Conservation (phyloP, 1,140 invertebrate species). For the Parapsyche elsis region DNA sequence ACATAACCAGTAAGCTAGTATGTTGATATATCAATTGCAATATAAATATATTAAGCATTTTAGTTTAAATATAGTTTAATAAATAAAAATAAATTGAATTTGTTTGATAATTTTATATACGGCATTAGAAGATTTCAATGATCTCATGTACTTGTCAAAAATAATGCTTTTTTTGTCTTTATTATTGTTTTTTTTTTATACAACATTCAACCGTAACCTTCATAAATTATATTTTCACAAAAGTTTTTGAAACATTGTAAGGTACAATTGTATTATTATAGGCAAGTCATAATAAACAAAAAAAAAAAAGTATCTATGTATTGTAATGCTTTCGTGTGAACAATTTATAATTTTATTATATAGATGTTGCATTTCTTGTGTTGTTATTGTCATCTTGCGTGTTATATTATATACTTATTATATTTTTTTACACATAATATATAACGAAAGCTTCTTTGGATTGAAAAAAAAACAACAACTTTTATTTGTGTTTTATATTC, state of each 20-base stretch:
- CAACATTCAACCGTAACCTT: neutral
- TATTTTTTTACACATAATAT: slow-evolving; percentile 19
- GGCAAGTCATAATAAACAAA: slow-evolving; percentile 8
- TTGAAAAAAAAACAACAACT: neutral
- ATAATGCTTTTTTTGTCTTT: slow-evolving; percentile 46
- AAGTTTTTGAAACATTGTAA: neutral
- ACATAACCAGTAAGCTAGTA: slow-evolving; percentile 23
- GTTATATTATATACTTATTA: slow-evolving; percentile 14
- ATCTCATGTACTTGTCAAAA: slow-evolving; percentile 57
- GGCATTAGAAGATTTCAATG: slow-evolving; percentile 49
- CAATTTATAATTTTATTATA: slow-evolving; percentile 1
- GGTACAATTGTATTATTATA: neutral
- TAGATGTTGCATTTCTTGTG: slow-evolving; percentile 3
- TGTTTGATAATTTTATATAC: slow-evolving; percentile 50
- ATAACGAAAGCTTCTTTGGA: slow-evolving; percentile 10
- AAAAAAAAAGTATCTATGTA: neutral
- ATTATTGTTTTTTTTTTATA: slow-evolving; percentile 24
- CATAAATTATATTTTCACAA: neutral
- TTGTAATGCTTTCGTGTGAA: neutral
- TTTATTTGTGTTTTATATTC: slow-evolving; percentile 44
- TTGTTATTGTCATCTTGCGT: slow-evolving; percentile 1
- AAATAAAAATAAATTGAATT: slow-evolving; percentile 33
- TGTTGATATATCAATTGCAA: slow-evolving; percentile 42
- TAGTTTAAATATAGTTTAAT: slow-evolving; percentile 43
- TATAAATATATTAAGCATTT: slow-evolving; percentile 41